Evolutionary conservation across 2,888 invertebrate genomes (phyloP).

Genomic region (Eilema caniola): DNA sequence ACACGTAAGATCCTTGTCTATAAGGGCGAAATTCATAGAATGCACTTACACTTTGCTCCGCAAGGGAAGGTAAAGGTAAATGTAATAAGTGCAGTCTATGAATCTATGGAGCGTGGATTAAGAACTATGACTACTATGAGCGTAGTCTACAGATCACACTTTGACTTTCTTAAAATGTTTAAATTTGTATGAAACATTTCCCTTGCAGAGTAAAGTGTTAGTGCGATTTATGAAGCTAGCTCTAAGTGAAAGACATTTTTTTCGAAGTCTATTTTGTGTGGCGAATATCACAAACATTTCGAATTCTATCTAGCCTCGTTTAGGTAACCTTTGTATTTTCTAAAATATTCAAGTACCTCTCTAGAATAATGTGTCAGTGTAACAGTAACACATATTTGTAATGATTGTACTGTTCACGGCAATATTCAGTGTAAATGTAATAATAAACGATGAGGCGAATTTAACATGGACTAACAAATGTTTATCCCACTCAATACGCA

Average conservation of each 20-base stretch:
- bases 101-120: neutral
- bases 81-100: neutral
- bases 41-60: neutral
- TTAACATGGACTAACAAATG: neutral
- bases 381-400: constrained; percentile 63
- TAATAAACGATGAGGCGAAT: constrained; percentile 19
- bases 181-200: neutral
- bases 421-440: constrained; percentile 27
- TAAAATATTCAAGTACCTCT: neutral
- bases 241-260: neutral
- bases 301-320: neutral
- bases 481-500: constrained; percentile 6
- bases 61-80: neutral
- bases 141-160: neutral
- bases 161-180: neutral
- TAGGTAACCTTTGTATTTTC: neutral
- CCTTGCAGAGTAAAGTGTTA: neutral
- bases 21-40: neutral
- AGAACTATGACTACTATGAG: neutral
- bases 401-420: constrained; percentile 42
- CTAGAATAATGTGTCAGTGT: constrained; percentile 60
- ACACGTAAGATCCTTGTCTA: neutral
- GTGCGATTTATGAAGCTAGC: neutral
- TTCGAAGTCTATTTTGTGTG: neutral
- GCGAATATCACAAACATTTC: neutral